phyloP scores from a whole-genome alignment of 2,797 vertebrate species.

The Syndactyla subalaris region DNA sequence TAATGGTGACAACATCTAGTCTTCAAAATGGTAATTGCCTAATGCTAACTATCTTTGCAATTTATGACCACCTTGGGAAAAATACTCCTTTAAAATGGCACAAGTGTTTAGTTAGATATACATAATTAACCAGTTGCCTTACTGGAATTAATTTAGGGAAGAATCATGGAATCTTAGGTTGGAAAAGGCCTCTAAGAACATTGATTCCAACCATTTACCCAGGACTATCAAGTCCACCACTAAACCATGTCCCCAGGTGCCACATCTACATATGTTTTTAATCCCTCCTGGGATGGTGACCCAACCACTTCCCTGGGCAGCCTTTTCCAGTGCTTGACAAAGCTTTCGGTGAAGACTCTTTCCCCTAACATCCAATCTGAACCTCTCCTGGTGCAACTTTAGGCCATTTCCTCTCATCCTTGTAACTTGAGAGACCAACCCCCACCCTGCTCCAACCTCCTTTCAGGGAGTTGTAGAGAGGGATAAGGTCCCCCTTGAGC shows the following conservation, averaged over 20 bases:
- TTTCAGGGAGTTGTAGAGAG: background rate
- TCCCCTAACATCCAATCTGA: background rate
- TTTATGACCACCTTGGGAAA: constrained; percentile 53
- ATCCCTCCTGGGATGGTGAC: background rate
- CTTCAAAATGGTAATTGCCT: constrained; percentile 64
- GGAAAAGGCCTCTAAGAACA: background rate
- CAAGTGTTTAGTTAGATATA: constrained; percentile 67
- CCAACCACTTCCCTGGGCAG: background rate
- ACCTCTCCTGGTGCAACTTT: background rate
- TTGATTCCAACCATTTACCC: background rate
- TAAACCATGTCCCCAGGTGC: background rate
- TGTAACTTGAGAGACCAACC: accelerated
- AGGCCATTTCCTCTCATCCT: background rate
- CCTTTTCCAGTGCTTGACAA: background rate
- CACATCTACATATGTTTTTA: accelerated
- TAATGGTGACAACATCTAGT: constrained; percentile 69
- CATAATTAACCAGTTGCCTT: constrained; percentile 59
- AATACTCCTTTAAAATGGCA: constrained; percentile 41
- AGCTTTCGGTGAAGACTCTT: background rate
- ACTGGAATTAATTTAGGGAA: constrained; percentile 55
- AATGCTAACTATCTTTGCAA: constrained; percentile 61
- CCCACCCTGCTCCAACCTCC: background rate
- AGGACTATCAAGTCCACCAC: background rate
- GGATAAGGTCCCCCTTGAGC: background rate
- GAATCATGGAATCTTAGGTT: background rate